These are phyloP conservation scores for Myotis vivesi DNA, from an alignment of 2,797 vertebrate species.

Conservation along the genomic window DNA sequence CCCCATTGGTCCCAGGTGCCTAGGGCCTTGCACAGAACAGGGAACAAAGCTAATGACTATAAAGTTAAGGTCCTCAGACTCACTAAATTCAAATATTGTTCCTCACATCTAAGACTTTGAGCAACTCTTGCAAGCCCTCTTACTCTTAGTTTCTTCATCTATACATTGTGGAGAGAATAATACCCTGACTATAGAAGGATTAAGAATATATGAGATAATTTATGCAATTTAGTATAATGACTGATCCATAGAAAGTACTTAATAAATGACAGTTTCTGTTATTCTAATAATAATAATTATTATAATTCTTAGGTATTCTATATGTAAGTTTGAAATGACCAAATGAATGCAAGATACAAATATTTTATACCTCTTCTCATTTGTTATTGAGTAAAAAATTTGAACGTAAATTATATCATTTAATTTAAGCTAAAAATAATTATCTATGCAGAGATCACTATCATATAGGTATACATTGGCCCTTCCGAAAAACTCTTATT, in stretches of 20 bases:
- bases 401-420: conserved; percentile 52
- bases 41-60: neutral
- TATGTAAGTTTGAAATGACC: conserved; percentile 7
- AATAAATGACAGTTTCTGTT: conserved; percentile 16
- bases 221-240: neutral
- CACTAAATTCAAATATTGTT: neutral
- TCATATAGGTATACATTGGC: conserved; percentile 31
- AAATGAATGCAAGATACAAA: conserved; percentile 27
- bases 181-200: conserved; percentile 16
- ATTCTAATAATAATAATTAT: conserved; percentile 7
- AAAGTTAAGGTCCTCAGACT: neutral
- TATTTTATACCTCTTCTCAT: neutral
- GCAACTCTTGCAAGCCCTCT: neutral
- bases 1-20: neutral
- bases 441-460: conserved; percentile 11
- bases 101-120: neutral
- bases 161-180: neutral
- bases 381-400: conserved; percentile 37
- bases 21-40: neutral
- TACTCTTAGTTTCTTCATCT: neutral
- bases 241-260: neutral
- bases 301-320: neutral
- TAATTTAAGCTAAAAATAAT: conserved; percentile 50
- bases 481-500: neutral
- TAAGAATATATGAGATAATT: conserved; percentile 34